phyloP scores from a whole-genome alignment of 2,113 vertebrate species.

The Channa maculata region DNA sequence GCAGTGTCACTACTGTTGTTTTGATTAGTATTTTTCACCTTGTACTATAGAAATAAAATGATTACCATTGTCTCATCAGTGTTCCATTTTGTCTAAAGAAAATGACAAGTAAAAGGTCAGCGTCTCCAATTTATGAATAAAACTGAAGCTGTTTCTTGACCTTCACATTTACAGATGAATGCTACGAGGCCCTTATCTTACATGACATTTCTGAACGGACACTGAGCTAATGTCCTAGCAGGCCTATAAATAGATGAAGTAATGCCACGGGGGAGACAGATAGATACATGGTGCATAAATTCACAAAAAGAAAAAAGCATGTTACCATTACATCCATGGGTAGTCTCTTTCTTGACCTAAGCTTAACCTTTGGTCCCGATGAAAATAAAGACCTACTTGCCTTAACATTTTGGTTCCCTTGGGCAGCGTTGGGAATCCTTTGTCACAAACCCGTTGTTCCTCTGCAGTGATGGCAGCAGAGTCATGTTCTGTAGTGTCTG shows the following conservation, averaged over 20 bases:
- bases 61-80: constrained; percentile 2
- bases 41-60: not conserved
- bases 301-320: constrained; percentile 31
- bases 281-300: constrained; percentile 28
- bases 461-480: constrained; percentile 50
- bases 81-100: constrained; percentile 14
- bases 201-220: constrained; percentile 67
- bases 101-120: constrained; percentile 34
- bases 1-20: too few relatives aligned
- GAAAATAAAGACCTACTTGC: constrained; percentile 74
- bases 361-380: constrained; percentile 46
- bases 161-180: constrained; percentile 66
- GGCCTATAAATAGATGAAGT: constrained; percentile 77
- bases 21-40: constrained; percentile 7
- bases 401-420: constrained; percentile 53
- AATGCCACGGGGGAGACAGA: constrained; percentile 35
- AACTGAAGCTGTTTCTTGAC: constrained; percentile 40
- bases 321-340: not conserved
- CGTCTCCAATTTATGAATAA: constrained; percentile 20
- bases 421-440: constrained; percentile 54
- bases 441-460: constrained; percentile 71
- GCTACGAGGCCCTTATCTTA: constrained; percentile 47
- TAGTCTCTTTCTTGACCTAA: not conserved
- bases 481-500: constrained; percentile 59
- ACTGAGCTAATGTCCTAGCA: constrained; percentile 65